phyloP scores from a whole-genome alignment of 2,113 vertebrate genomes.

The Stegostoma tigrinum region DNA sequence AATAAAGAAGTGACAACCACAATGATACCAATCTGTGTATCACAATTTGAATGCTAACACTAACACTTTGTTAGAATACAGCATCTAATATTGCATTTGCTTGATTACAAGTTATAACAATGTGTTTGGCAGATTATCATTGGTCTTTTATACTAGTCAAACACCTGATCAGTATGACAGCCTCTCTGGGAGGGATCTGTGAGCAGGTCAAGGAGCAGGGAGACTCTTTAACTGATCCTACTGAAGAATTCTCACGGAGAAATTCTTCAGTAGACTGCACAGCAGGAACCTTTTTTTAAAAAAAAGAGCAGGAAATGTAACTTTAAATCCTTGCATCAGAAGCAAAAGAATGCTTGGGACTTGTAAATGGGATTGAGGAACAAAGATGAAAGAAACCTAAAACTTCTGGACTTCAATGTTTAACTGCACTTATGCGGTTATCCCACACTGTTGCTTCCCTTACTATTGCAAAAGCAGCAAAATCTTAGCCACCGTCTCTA shows the following conservation, averaged over 20 bases:
- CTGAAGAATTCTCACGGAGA: background rate
- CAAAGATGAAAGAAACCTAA: background rate
- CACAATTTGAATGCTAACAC: background rate
- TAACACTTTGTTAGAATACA: background rate
- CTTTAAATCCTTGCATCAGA: background rate
- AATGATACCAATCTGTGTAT: background rate
- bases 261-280: background rate
- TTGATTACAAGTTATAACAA: background rate
- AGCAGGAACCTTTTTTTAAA: background rate
- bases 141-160: background rate
- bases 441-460: background rate
- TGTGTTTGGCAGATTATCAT: background rate
- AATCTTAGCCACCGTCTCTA: background rate
- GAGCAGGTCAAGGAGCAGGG: background rate
- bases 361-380: background rate
- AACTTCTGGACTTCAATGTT: background rate
- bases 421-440: background rate
- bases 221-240: background rate
- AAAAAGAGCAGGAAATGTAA: background rate
- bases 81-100: background rate
- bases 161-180: background rate
- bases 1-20: constrained; percentile 9
- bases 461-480: background rate
- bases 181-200: background rate
- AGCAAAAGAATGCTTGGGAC: background rate